Evolutionary conservation across 2,888 invertebrate species (phyloP), one percentile per base, ranked within the genome.

Genomic region (Acleris literana): DNA sequence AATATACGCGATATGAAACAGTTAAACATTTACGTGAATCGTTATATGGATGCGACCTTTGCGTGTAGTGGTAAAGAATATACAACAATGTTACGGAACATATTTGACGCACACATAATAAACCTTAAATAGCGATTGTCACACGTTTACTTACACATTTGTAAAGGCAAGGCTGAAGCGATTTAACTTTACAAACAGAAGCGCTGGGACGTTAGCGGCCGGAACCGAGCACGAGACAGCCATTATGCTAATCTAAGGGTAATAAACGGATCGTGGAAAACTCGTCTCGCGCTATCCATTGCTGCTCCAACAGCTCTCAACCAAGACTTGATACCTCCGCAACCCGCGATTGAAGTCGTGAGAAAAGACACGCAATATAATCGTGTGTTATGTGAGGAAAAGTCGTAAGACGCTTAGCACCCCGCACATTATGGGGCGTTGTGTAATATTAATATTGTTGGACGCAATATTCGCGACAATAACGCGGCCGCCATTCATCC

Each of bases 201-300:
- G 97, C 97, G 74, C 95, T 94, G 74, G 94, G 79, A 99, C 96
- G 82, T 94, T 17, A 51, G 57, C 25, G 57, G 46, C 57, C 52
- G 52, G 64, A 53, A 58, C 22, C 44, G 44, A 51, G 52, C 43
- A n/a, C 20, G 55, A 17, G 49, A 54, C 43, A 18, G 58, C 29
- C 75, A 71, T 79, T 77, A 77, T 77, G 78, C 62, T 76, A 77
- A 80, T 77, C 63, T 62, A 57, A 51, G 66, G 69, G 71, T 73
- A 75, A 76, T 77, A 75, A 77, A 77, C 63, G 71, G 73, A 72
- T 71, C 69, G 54, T 56, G 59, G 69, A 65, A 69, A 70, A 65
- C 57, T 60, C 48, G 22, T 51, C 54, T 33, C 54, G 51, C 59
- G 56, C 51, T 18, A 4, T 49, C 18, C 49, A 18, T 18, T 9